Evolutionary conservation across 2,888 invertebrate genomes (phyloP).

Genomic region (Temnothorax ravouxi): DNA sequence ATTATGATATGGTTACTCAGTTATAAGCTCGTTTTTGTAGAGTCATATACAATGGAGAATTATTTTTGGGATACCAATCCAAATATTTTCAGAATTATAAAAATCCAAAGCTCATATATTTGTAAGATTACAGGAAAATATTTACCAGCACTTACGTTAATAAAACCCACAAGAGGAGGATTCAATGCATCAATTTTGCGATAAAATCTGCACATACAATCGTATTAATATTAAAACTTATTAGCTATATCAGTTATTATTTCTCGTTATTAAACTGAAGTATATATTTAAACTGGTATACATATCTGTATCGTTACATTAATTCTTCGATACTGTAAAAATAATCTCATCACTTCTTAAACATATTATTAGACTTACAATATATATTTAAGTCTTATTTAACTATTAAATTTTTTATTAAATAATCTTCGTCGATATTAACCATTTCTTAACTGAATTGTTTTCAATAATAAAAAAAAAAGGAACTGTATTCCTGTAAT

Average conservation of each 20-base stretch:
- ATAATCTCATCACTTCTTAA: conserved; percentile 52
- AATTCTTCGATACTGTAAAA: conserved; percentile 40
- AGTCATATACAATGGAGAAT: not conserved
- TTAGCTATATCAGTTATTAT: conserved; percentile 30
- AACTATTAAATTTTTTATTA: conserved; percentile 3
- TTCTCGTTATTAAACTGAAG: conserved; percentile 27
- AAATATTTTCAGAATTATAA: conserved; percentile 31
- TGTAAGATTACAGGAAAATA: conserved; percentile 4
- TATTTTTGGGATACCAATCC: conserved; percentile 6
- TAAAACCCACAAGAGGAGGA: conserved; percentile 19
- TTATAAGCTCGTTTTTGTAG: conserved; percentile 37
- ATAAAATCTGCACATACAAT: conserved; percentile 5
- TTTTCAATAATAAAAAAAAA: conserved; percentile 44
- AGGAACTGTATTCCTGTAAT: conserved; percentile 21
- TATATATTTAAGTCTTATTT: conserved; percentile 32
- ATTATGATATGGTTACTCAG: conserved; percentile 27
- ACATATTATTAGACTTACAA: conserved; percentile 38
- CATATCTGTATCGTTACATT: conserved; percentile 29
- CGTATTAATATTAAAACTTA: conserved; percentile 37
- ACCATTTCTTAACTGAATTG: not conserved
- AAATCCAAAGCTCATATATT: conserved; percentile 6
- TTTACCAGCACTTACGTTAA: not conserved
- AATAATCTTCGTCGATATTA: conserved; percentile 4
- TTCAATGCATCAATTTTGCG: conserved; percentile 15
- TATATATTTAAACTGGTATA: conserved; percentile 9